Evolutionary conservation across 1,140 invertebrate species (phyloP), one percentile per base, ranked within the genome.

Genomic region (Procambarus virginalis): DNA sequence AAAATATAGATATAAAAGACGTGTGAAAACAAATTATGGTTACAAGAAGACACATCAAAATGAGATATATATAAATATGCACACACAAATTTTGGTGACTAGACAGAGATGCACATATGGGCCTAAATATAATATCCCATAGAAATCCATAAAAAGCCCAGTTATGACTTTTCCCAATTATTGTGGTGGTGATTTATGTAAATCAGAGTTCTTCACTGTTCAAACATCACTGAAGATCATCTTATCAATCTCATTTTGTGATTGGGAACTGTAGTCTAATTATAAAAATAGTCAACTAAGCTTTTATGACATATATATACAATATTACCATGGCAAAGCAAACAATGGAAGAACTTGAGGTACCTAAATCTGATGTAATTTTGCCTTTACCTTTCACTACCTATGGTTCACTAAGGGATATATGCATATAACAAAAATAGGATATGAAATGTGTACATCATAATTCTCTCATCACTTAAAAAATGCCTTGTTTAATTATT

Each of bases 81-180:
- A 49, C 64, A 70, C 34, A 70, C 48, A 84, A 84, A 84, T 84
- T 84, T 84, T 84, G 82, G 82, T 84, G 82, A 84, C 82, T 84
- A 84, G 82, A 84, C 82, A 84, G 82, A 84, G 82, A 70, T 84
- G 82, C 82, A 51, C 82, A 84, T 34, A 34, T 75, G 82, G 82
- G 64, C 82, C 46, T 49, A 9, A 70, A 55, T 84, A 49, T 64
- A 84, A 84, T 46, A 68, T 45, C 45, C 46, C 48, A 14, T 73
- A 70, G 64, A 84, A n/a, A 84, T 49, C 60, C 17, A 20, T 70
- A 45, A 8, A n/a, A 34, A n/a, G 45, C 70, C 60, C 45, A 22
- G 81, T 55, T 22, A 20, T 83, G 58, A 73, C n/a, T 34, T 73
- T 73, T 64, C 6, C 68, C n/a, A 8, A 51, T 34, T 60, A 48